These are phyloP conservation scores for Coendou prehensilis DNA, from an alignment of 2,797 vertebrate species.

Conservation along the genomic window DNA sequence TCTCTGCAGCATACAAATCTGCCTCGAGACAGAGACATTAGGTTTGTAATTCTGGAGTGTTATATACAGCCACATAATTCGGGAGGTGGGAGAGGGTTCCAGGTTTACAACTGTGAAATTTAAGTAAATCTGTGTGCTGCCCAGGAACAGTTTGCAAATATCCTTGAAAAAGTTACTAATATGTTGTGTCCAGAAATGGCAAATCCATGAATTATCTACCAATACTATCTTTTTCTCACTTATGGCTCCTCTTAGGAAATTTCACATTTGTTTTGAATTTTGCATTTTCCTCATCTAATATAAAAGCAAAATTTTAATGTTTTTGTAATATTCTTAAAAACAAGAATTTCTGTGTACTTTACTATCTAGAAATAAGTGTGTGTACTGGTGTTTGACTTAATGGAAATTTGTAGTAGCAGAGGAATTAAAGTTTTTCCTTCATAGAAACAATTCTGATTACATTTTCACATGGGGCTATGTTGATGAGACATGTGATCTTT, in stretches of 20 bases:
- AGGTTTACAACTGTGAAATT: background rate
- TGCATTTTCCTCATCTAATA: constrained; percentile 11
- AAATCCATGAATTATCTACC: background rate
- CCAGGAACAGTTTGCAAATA: background rate
- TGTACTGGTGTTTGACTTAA: background rate
- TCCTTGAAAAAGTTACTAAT: background rate
- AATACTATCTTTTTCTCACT: background rate
- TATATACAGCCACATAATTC: no score
- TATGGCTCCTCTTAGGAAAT: background rate
- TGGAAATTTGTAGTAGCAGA: background rate
- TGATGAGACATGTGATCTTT: background rate
- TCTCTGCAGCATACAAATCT: background rate
- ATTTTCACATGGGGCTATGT: background rate
- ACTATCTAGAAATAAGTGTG: background rate
- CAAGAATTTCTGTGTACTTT: background rate
- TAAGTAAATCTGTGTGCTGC: background rate
- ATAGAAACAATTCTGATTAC: background rate
- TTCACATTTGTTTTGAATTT: background rate
- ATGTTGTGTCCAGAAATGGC: background rate
- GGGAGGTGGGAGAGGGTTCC: background rate
- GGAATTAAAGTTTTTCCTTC: background rate
- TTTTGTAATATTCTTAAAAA: background rate
- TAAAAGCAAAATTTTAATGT: background rate
- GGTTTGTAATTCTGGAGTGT: background rate
- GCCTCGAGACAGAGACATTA: background rate